phyloP scores from a whole-genome alignment of 2,888 invertebrate species.

The Carpatolechia fugitivella region DNA sequence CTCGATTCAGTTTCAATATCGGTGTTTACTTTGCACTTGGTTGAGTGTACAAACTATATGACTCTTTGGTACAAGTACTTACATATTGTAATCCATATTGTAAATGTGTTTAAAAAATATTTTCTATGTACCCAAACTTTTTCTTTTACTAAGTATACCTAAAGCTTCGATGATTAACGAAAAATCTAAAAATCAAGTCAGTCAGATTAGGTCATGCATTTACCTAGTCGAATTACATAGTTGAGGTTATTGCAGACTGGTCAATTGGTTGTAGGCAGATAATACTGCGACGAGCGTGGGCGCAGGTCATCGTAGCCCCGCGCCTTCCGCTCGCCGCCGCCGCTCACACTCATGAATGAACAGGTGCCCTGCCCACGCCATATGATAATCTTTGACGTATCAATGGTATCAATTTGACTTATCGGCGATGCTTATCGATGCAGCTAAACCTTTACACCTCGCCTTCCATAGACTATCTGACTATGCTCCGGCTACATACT shows the following conservation, averaged over 20 bases:
- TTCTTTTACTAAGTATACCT: too few species aligned
- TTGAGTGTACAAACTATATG: too few species aligned
- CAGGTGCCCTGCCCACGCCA: slow-evolving; percentile 48
- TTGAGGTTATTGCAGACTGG: slow-evolving; percentile 14
- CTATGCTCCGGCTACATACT: neutral
- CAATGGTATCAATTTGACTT: slow-evolving; percentile 1
- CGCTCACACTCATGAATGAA: slow-evolving; percentile 44
- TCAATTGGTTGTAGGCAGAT: slow-evolving; percentile 15
- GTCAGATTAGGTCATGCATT: neutral
- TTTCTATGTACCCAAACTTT: too few species aligned
- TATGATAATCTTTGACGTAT: slow-evolving; percentile 7
- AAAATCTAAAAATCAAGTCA: too few species aligned
- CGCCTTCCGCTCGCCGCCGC: slow-evolving; percentile 13
- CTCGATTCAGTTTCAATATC: neutral
- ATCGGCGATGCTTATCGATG: slow-evolving; percentile 8
- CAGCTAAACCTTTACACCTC: slow-evolving; percentile 10
- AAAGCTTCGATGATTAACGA: too few species aligned
- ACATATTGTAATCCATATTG: too few species aligned
- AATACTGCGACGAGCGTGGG: slow-evolving; percentile 21
- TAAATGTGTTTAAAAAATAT: too few species aligned
- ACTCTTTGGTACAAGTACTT: too few species aligned
- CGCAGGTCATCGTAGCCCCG: slow-evolving; percentile 19
- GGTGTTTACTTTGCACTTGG: neutral
- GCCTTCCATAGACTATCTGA: slow-evolving; percentile 2
- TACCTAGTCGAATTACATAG: neutral